Evolutionary conservation across 2,113 vertebrate genomes (phyloP).

Genomic region (Neofelis nebulosa): DNA sequence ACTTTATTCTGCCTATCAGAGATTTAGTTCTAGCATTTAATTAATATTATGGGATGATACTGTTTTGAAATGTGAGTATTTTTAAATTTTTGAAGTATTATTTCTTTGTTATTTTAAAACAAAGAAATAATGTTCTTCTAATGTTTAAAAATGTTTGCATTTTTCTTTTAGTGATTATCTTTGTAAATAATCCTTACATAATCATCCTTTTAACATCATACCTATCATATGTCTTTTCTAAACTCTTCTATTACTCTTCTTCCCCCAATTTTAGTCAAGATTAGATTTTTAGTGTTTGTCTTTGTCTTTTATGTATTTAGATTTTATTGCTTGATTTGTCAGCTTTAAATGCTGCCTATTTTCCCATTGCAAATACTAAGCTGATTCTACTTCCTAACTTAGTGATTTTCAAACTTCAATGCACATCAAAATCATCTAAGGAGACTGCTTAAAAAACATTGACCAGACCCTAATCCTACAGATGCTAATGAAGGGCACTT

Average conservation of each 20-base stretch:
- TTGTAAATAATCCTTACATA: background rate
- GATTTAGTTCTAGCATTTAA: background rate
- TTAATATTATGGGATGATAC: background rate
- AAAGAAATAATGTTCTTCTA: background rate
- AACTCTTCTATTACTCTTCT: background rate
- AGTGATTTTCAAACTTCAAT: background rate
- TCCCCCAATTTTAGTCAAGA: background rate
- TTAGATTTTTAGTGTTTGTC: background rate
- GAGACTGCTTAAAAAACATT: background rate
- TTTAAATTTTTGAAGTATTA: background rate
- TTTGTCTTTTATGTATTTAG: background rate
- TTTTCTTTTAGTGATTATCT: background rate
- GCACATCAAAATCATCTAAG: background rate
- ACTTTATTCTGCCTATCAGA: background rate
- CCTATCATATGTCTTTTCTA: background rate
- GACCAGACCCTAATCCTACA: background rate
- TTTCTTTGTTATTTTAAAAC: background rate
- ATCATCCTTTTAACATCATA: background rate
- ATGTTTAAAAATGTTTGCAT: background rate
- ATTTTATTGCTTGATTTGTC: background rate
- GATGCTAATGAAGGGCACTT: background rate
- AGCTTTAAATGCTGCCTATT: background rate
- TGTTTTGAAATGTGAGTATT: background rate
- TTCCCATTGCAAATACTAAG: background rate
- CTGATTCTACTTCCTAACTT: background rate